phyloP scores from a whole-genome alignment of 2,797 vertebrate species.

The Masticophis lateralis region DNA sequence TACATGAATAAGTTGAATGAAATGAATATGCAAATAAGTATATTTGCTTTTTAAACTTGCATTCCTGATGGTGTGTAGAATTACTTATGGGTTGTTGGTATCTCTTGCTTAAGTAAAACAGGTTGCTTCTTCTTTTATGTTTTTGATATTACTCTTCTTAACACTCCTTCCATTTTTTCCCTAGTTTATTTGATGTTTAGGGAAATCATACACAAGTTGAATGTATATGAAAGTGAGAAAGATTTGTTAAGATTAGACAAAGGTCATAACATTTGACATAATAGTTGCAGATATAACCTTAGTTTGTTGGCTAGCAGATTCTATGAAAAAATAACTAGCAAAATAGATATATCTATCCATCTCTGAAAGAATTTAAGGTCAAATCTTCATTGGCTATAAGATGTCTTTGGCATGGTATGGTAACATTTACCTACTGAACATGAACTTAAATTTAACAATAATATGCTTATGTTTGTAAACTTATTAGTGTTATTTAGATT shows the following conservation, averaged over 20 bases:
- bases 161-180: background rate
- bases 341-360: constrained; percentile 64
- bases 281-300: constrained; percentile 42
- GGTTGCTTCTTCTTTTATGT: constrained; percentile 21
- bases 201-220: constrained; percentile 30
- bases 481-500: constrained; percentile 74
- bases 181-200: constrained; percentile 14
- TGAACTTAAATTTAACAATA: constrained; percentile 79
- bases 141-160: background rate
- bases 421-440: constrained; percentile 74
- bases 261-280: constrained; percentile 20
- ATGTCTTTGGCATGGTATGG: constrained; percentile 71
- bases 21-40: background rate
- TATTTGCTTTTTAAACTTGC: constrained; percentile 29
- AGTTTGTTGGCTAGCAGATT: constrained; percentile 54
- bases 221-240: background rate
- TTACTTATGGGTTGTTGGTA: background rate
- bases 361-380: constrained; percentile 75
- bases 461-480: constrained; percentile 72
- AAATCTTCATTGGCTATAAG: constrained; percentile 62
- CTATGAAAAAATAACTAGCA: constrained; percentile 45
- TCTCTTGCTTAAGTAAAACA: constrained; percentile 23
- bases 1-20: background rate
- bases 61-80: background rate
- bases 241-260: constrained; percentile 20